Base-by-base conservation (phyloP, 2,797 vertebrate genomes). In the Saxicola maurus region DNA sequence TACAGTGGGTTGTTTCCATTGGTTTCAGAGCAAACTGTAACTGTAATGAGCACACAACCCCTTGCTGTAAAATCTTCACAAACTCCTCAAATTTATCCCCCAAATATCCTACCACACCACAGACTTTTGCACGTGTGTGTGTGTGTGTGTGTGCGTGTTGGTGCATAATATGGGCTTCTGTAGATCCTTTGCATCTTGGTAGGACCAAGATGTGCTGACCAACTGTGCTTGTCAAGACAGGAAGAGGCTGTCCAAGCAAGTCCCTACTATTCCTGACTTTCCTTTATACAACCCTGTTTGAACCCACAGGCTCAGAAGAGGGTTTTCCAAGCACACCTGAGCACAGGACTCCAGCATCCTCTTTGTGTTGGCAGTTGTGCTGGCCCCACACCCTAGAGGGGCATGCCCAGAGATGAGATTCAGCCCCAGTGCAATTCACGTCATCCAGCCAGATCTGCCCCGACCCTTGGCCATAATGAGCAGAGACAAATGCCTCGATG, bases 271-370 rank as follows among this genome's bases (percentile, higher is more conserved):
- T 68, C 40, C 45, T 9, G 0, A 2, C 8, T 90, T 78, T 10
- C 25, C 7, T 12, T 81, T 19, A 38, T 28, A 12, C 65, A 78
- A 45, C 27, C 8, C 40, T 35, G 7, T 56, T 42, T 67, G 53
- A 64, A 37, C 16, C 28, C 21, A 38, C 11, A 42, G 40, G 14
- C 17, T 45, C 60, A 51, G 8, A 18, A 43, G 40, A 59, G 4
- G 1, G 15, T 30, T 53, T 43, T 37, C 6, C 16, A 13, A 40
- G 27, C 91, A 37, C 10, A 97, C 97, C 96, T 95, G 96, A 96
- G 68, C 97, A 97, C 33, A 96, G 53, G 37, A 97, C 95, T 45
- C 96, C 97, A 6, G 92, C 95, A 18, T 97, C 97, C 37, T 96
- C 82, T 35, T 95, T 96, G 89, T 96, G 96, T 20, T 75, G 88